Evolutionary conservation across 2,888 invertebrate species (phyloP).

Genomic region (Cenopis cana): DNA sequence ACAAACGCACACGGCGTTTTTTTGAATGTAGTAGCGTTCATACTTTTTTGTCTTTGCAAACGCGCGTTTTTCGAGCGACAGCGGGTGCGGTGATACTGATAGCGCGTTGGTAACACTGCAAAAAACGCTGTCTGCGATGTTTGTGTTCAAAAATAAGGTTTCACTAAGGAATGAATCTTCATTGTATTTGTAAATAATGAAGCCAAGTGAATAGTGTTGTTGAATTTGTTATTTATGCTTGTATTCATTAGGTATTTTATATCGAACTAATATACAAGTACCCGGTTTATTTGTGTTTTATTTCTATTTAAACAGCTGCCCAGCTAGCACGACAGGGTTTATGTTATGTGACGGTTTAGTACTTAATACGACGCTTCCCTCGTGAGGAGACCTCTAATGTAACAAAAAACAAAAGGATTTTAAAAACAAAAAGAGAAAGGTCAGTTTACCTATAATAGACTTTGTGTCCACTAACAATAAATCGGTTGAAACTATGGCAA

Average conservation of each 20-base stretch:
- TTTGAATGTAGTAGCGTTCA: neutral
- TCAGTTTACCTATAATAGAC: too few relatives aligned
- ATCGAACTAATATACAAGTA: slow-evolving; percentile 77
- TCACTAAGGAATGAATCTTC: slow-evolving; percentile 59
- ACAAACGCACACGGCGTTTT: neutral
- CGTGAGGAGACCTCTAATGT: too few relatives aligned
- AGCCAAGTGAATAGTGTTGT: slow-evolving; percentile 74
- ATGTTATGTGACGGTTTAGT: too few relatives aligned
- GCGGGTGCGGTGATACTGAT: neutral
- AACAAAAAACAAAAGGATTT: too few relatives aligned
- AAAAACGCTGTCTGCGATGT: neutral
- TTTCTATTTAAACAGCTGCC: slow-evolving; percentile 47
- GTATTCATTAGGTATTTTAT: slow-evolving; percentile 79
- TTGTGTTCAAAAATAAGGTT: slow-evolving; percentile 36
- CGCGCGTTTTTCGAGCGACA: neutral
- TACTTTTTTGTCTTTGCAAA: neutral
- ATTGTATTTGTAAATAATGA: slow-evolving; percentile 68
- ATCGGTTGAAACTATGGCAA: too few relatives aligned
- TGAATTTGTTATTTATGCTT: slow-evolving; percentile 81
- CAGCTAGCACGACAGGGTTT: too few relatives aligned
- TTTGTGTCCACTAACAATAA: too few relatives aligned
- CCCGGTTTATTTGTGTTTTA: slow-evolving; percentile 65
- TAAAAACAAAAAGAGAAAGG: too few relatives aligned
- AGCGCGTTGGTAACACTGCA: neutral
- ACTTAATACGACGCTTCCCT: too few relatives aligned